phyloP scores from a whole-genome alignment of 2,113 vertebrate species.

The Lepisosteus oculatus region DNA sequence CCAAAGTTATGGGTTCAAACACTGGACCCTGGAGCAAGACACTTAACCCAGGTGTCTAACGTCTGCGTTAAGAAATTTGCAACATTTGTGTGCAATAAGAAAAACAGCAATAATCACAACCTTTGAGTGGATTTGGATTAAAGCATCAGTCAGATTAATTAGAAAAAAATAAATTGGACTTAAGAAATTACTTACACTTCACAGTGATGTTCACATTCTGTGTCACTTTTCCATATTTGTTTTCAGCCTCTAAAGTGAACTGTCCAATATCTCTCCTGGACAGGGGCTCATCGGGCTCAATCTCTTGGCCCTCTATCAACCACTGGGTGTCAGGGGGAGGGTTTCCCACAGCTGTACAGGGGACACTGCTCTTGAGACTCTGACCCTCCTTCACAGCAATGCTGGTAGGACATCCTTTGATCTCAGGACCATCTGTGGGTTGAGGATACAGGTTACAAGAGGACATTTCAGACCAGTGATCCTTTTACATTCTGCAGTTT shows the following conservation, averaged over 20 bases:
- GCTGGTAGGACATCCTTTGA: slow-evolving; percentile 1
- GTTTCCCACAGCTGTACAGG: slow-evolving; percentile 31
- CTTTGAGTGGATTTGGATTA: too few species aligned
- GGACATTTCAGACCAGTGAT: too few species aligned
- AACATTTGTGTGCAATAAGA: too few species aligned
- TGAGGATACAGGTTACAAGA: too few species aligned
- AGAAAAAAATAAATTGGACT: too few species aligned
- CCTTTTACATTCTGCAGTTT: too few species aligned
- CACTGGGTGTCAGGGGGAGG: slow-evolving; percentile 24
- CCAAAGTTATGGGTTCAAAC: too few species aligned
- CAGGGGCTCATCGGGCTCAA: not conserved
- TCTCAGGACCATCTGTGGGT: slow-evolving; percentile 37
- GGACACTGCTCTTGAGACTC: rapidly evolving
- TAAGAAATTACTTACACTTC: slow-evolving; percentile 33
- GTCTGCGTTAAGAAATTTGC: too few species aligned
- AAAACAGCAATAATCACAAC: too few species aligned
- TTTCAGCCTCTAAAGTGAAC: slow-evolving; percentile 32
- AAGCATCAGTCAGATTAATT: too few species aligned
- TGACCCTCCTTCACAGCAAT: slow-evolving; percentile 10
- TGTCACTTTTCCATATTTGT: slow-evolving; percentile 30
- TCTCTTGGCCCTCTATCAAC: slow-evolving; percentile 21
- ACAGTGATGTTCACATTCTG: slow-evolving; percentile 26
- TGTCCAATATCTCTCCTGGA: slow-evolving; percentile 28
- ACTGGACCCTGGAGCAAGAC: too few species aligned
- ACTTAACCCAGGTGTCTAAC: too few species aligned